Evolutionary conservation across 64 coral and sea anemone species (phyloP).

Genomic region (Acropora yongei): DNA sequence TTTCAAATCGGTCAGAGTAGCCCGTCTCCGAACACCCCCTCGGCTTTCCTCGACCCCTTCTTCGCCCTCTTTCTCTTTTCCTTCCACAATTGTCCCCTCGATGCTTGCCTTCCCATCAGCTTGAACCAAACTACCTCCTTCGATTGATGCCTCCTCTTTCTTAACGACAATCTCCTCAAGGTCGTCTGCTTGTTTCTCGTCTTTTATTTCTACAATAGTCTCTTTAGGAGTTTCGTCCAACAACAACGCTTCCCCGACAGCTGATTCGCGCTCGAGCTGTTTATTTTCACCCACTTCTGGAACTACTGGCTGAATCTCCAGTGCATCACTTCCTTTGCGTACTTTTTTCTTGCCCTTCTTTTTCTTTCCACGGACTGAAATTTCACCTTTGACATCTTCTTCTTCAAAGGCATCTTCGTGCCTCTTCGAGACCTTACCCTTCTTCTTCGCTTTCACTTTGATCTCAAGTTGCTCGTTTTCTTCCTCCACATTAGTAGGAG

Average conservation of each 20-base stretch:
- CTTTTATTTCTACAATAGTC: conserved; percentile 23
- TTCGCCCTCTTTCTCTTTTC: conserved; percentile 58
- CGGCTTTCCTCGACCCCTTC: neutral
- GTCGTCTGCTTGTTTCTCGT: conserved; percentile 11
- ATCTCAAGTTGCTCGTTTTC: neutral
- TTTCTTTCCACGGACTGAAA: neutral
- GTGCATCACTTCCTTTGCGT: neutral
- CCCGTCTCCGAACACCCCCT: conserved; percentile 36
- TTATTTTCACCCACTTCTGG: neutral
- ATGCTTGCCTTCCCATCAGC: neutral
- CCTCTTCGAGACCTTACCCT: conserved; percentile 21
- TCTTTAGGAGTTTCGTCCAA: conserved; percentile 11
- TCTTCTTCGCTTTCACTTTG: conserved; percentile 39
- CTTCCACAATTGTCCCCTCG: conserved; percentile 50
- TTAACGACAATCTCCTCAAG: conserved; percentile 29
- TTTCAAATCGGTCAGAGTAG: conserved; percentile 74
- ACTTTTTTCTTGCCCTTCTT: conserved; percentile 45
- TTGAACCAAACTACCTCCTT: neutral
- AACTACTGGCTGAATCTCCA: neutral
- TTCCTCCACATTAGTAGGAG: neutral
- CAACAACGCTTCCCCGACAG: neutral
- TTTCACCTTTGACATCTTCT: neutral
- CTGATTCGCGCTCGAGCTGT: neutral
- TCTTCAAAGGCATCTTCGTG: neutral
- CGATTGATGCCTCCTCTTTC: neutral